A percentile compares a stretch with the other conserved stretches of the same genome.
phyloP scores from a whole-genome alignment of 2,888 invertebrate genomes.

The Mythimna vitellina region DNA sequence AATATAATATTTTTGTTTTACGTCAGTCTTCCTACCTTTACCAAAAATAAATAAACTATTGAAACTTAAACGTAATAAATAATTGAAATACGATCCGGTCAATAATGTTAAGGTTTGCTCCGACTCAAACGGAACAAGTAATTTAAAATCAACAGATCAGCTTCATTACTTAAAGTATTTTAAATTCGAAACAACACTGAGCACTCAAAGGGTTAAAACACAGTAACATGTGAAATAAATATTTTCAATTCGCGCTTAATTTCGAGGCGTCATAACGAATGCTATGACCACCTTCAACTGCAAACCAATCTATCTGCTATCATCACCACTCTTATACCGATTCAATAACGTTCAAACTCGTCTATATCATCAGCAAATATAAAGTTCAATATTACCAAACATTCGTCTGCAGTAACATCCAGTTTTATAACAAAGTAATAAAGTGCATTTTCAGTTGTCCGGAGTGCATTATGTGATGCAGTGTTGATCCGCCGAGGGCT shows the following conservation, averaged over 20 bases:
- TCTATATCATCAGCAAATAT: slow-evolving; percentile 19
- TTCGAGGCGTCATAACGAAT: slow-evolving; percentile 55
- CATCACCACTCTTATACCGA: slow-evolving; percentile 18
- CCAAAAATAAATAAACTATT: no score
- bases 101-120: neutral
- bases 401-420: neutral
- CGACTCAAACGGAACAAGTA: slow-evolving; percentile 22
- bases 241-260: slow-evolving; percentile 60
- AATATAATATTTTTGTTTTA: no score
- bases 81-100: neutral
- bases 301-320: slow-evolving; percentile 24
- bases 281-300: slow-evolving; percentile 48
- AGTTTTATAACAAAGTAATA: slow-evolving; percentile 24
- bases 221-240: slow-evolving; percentile 55
- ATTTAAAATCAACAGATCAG: slow-evolving; percentile 37
- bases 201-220: slow-evolving; percentile 40
- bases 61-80: neutral
- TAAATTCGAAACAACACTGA: slow-evolving; percentile 38
- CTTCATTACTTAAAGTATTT: slow-evolving; percentile 48
- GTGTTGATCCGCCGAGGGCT: slow-evolving; percentile 53
- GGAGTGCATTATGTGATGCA: slow-evolving; percentile 10
- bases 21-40: no score
- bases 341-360: slow-evolving; percentile 33
- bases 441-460: slow-evolving; percentile 39
- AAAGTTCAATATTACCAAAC: slow-evolving; percentile 15